These are phyloP conservation scores for Acromyrmex charruanus DNA, from an alignment of 1,140 invertebrate species.

Conservation along the genomic window DNA sequence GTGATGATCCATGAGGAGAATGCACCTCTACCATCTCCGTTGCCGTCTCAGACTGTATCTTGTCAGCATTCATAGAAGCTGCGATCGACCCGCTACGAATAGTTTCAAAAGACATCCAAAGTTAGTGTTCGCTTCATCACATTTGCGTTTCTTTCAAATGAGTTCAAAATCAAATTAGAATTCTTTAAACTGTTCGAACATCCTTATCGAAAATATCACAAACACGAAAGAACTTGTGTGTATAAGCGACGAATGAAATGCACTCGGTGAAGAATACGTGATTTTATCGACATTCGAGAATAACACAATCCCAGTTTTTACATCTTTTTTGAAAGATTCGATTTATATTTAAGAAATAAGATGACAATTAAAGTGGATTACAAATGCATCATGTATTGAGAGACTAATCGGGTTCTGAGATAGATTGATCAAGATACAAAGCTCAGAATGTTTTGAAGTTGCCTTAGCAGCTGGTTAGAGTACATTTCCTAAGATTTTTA, in stretches of 20 bases:
- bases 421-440: neutral
- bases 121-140: neutral
- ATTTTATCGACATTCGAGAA: neutral
- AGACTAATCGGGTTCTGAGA: neutral
- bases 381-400: neutral
- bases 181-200: neutral
- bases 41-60: constrained; percentile 52
- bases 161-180: neutral
- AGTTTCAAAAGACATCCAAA: neutral
- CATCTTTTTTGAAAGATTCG: neutral
- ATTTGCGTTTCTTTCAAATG: neutral
- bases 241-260: constrained; percentile 51
- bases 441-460: neutral
- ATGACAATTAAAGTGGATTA: neutral
- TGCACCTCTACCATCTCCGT: constrained; percentile 81
- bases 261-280: constrained; percentile 10
- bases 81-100: constrained; percentile 6
- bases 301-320: neutral
- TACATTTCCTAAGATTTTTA: constrained; percentile 4
- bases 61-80: constrained; percentile 60
- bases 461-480: constrained; percentile 28
- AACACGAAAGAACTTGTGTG: neutral
- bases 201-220: neutral
- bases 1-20: constrained; percentile 84
- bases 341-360: constrained; percentile 1